These are phyloP conservation scores for Galleria mellonella DNA, from an alignment of 1,140 invertebrate genomes.

Conservation along the genomic window DNA sequence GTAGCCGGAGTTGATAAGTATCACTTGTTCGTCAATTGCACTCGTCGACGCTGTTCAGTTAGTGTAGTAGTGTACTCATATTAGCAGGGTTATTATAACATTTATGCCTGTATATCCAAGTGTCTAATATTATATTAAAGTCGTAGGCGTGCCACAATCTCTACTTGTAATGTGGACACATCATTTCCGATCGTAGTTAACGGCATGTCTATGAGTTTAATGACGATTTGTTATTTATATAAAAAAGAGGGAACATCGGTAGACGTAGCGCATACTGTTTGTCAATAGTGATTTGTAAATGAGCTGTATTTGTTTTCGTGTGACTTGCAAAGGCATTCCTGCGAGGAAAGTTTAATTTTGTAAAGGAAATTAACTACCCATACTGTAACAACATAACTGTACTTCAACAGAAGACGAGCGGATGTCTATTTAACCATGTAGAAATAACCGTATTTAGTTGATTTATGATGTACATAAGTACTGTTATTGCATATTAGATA, in stretches of 20 bases:
- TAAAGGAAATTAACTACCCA: too few species aligned
- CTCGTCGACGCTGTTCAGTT: constrained; percentile 60
- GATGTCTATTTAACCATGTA: too few species aligned
- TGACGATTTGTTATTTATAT: constrained; percentile 6
- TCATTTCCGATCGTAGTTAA: background rate
- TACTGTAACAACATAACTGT: too few species aligned
- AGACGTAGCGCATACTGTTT: constrained; percentile 25
- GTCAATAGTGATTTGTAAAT: constrained; percentile 4
- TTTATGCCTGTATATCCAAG: constrained; percentile 18
- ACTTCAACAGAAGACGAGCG: too few species aligned
- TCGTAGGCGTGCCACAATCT: constrained; percentile 24
- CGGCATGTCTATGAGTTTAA: constrained; percentile 27
- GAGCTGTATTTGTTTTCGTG: background rate
- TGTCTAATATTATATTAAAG: constrained; percentile 16
- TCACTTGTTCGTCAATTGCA: constrained; percentile 73
- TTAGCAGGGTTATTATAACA: constrained; percentile 27
- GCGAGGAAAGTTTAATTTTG: too few species aligned
- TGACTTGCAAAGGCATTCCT: background rate
- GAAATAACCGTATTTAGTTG: too few species aligned
- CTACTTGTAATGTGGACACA: background rate
- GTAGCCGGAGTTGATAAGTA: constrained; percentile 64
- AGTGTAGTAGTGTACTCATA: constrained; percentile 48
- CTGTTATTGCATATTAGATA: too few species aligned
- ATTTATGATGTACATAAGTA: too few species aligned
- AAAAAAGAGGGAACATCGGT: constrained; percentile 16